These are phyloP conservation scores for Crypturellus tataupa DNA, from an alignment of 2,797 vertebrate genomes.

Conservation along the genomic window DNA sequence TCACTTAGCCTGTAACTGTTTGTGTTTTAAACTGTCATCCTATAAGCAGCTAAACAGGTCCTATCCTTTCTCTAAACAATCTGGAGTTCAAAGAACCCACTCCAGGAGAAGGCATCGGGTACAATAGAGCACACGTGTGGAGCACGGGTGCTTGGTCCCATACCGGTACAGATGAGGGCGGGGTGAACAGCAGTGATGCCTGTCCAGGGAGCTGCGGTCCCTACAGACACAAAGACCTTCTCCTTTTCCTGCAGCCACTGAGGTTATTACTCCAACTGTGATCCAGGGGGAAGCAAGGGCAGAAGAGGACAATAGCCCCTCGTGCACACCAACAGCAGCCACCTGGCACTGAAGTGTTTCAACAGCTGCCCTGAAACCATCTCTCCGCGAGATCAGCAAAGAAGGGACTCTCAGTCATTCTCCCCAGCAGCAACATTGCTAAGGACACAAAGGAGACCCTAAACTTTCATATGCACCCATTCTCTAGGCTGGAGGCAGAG, in stretches of 20 bases:
- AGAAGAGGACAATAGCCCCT: not conserved
- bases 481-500: not conserved
- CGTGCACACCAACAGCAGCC: not conserved
- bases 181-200: not conserved
- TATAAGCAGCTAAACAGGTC: conserved; percentile 40
- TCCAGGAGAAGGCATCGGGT: conserved; percentile 72
- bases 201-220: not conserved
- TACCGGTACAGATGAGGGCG: not conserved
- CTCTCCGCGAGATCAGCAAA: not conserved
- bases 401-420: accelerated
- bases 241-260: not conserved
- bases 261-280: accelerated
- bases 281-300: not conserved
- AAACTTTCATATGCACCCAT: accelerated
- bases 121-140: conserved; percentile 65
- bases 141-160: conserved; percentile 2
- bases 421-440: accelerated
- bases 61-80: conserved; percentile 16
- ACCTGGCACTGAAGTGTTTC: not conserved
- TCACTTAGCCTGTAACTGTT: conserved; percentile 9
- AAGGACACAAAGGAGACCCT: accelerated
- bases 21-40: not conserved
- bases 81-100: conserved; percentile 19
- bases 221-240: not conserved
- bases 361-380: not conserved